phyloP scores from a whole-genome alignment of 2,888 invertebrate genomes.

The Petrolisthes cinctipes region DNA sequence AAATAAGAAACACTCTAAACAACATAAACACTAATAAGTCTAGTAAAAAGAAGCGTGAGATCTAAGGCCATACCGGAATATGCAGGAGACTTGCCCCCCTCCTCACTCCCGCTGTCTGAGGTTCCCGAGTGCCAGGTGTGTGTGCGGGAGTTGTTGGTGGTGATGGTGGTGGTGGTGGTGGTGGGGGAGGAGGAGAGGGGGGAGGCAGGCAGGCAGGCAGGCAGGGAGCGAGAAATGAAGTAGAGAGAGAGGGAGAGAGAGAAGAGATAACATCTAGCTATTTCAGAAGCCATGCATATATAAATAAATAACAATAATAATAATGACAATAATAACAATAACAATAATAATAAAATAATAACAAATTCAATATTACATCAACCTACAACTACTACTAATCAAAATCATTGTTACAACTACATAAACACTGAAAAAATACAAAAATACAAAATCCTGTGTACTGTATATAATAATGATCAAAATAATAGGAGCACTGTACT shows the following conservation, averaged over 20 bases:
- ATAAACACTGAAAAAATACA: too few relatives aligned
- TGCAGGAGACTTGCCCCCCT: constrained; percentile 39
- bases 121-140: not conserved
- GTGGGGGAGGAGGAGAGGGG: not conserved
- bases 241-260: not conserved
- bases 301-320: not conserved
- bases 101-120: constrained; percentile 56
- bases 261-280: constrained; percentile 11
- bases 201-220: constrained; percentile 3
- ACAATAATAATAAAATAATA: too few relatives aligned
- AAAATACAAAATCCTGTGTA: too few relatives aligned
- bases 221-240: not conserved
- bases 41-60: constrained; percentile 5
- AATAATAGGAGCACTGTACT: too few relatives aligned
- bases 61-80: constrained; percentile 43
- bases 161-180: constrained; percentile 17
- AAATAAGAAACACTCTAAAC: constrained; percentile 9
- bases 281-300: constrained; percentile 15
- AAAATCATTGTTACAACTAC: too few relatives aligned
- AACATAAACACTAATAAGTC: constrained; percentile 8
- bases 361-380: too few relatives aligned
- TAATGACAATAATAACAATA: not conserved
- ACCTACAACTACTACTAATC: too few relatives aligned
- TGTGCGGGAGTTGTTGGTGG: not conserved
- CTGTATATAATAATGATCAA: too few relatives aligned